Conservation (phyloP, 2,797 vertebrate species). For the Microcaecilia unicolor region DNA sequence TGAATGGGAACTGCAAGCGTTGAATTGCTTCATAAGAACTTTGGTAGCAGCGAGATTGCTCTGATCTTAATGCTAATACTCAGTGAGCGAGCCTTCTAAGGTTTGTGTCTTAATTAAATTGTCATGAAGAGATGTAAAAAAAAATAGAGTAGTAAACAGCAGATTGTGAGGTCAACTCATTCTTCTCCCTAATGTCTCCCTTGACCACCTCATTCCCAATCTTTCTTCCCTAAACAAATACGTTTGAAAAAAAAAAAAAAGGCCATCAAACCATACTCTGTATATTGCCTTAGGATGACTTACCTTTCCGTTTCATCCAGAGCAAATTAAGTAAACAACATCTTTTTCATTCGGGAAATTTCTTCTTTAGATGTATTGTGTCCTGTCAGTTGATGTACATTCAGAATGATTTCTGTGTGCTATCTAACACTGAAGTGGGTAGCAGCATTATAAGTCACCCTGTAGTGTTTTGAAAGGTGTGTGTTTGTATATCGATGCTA, state of each 20-base stretch:
- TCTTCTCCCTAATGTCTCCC: constrained; percentile 21
- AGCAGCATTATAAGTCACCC: too few species aligned
- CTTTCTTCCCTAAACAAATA: constrained; percentile 9
- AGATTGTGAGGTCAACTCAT: constrained; percentile 21
- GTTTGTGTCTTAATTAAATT: constrained; percentile 59
- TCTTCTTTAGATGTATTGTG: constrained; percentile 14
- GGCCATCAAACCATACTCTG: constrained; percentile 12
- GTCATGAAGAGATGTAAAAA: constrained; percentile 43
- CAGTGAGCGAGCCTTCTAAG: constrained; percentile 28
- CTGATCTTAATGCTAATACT: constrained; percentile 49
- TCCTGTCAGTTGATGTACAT: constrained; percentile 20
- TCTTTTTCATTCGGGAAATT: constrained; percentile 3
- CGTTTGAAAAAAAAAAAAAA: too few species aligned
- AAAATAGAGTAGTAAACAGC: constrained; percentile 23
- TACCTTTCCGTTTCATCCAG: constrained; percentile 20
- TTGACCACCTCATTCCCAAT: not conserved
- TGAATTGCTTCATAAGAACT: constrained; percentile 58
- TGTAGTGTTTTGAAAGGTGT: too few species aligned
- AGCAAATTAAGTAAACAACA: constrained; percentile 29
- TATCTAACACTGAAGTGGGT: too few species aligned
- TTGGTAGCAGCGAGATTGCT: constrained; percentile 42
- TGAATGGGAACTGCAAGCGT: constrained; percentile 52
- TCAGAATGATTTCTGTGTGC: constrained; percentile 4
- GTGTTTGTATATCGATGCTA: too few species aligned
- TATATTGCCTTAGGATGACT: constrained; percentile 24